Evolutionary conservation across 2,113 vertebrate species (phyloP).

Genomic region (Cygnus atratus): DNA sequence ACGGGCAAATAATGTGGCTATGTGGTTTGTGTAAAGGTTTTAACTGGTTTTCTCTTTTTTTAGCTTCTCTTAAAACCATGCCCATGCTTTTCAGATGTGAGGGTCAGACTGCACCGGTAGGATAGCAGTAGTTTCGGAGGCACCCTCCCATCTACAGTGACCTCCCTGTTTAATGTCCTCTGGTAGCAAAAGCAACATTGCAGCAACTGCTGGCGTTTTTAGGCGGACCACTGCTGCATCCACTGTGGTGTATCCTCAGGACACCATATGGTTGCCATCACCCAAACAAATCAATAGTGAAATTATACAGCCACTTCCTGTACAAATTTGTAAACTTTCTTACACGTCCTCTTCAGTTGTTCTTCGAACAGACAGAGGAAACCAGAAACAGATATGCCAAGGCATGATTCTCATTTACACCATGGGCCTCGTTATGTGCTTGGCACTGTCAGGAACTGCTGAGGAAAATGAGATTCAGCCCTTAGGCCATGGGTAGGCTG

Average conservation of each 20-base stretch:
- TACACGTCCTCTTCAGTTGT: not conserved
- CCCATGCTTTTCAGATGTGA: not conserved
- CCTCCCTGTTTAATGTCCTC: not conserved
- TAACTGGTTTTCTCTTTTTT: not conserved
- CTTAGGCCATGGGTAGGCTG: not conserved
- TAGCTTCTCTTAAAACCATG: not conserved
- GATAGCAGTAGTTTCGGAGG: not conserved
- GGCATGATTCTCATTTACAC: not conserved
- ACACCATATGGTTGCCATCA: constrained; percentile 22
- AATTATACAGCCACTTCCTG: constrained; percentile 42
- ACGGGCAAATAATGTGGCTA: not conserved
- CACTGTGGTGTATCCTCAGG: not conserved
- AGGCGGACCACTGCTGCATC: not conserved
- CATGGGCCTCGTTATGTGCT: not conserved
- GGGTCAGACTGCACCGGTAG: not conserved
- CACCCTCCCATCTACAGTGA: not conserved
- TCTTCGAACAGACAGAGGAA: not conserved
- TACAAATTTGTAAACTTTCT: constrained; percentile 21
- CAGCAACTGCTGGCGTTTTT: not conserved
- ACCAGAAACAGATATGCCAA: not conserved
- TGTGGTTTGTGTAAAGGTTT: not conserved
- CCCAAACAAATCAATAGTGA: not conserved
- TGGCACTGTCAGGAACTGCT: not conserved
- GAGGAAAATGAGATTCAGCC: not conserved
- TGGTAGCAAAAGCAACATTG: not conserved